Evolutionary conservation across 2,888 invertebrate species (phyloP), one percentile per base, ranked within the genome.

Genomic region (Ormyrus labotus): DNA sequence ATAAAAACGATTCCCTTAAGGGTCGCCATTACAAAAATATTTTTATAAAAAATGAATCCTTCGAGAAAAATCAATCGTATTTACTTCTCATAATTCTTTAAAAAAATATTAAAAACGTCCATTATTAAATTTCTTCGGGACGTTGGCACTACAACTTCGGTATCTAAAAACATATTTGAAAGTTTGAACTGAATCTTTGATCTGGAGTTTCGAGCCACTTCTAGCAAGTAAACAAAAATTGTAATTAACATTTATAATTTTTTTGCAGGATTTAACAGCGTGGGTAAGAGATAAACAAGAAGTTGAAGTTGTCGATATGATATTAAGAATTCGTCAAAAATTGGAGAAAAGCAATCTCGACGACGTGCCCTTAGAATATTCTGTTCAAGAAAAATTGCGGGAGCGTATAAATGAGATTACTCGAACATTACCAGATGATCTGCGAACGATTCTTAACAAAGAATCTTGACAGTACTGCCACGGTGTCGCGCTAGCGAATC

Each of bases 301-400:
- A 92, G 98, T 99, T 5, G 99, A 99, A 92, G 95, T 99, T 78
- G 98, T 99, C 8, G 99, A 99, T 90, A 96, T 99, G 95, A 96
- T 99, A 85, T 92, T 99, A 76, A 95, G 97, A 90, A 93, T 99
- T 81, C 94, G 96, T 84, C 96, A 97, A 87, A 98, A 98, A 91
- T 92, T 99, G 88, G 96, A 95, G 88, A 92, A 94, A 88, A 92
- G 92, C 87, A 91, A 92, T 84, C 91, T 91, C 83, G 91, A 93
- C 84, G 94, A 94, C 87, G 89, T 93, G 75, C 92, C 92, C 11
- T 89, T 93, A 53, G 92, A 91, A 79, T 93, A 94, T 85, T 93
- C 93, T 78, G 94, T 94, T 53, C 93, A 93, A 86, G 93, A 95
- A 86, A 93, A 94, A 89, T 89, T 95, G 77, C 92, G 93, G 73